Evolutionary conservation across 37 sponge, comb jelly and placozoan genomes (phyloP).

Genomic region (Spongilla lacustris): DNA sequence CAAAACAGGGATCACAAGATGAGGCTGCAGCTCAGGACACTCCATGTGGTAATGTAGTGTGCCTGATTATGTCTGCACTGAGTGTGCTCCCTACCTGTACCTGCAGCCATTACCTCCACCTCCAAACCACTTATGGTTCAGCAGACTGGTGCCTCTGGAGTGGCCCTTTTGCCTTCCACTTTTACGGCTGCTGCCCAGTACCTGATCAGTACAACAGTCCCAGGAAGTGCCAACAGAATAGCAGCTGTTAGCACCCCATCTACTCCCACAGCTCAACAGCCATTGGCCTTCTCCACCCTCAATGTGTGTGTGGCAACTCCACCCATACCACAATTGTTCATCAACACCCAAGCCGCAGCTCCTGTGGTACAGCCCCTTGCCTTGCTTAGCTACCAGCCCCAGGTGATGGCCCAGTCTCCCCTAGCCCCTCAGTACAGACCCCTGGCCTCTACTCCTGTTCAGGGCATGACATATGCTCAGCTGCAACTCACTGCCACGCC

Average conservation of each 20-base stretch:
- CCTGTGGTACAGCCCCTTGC: not conserved
- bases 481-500: not conserved
- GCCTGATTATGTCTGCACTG: not conserved
- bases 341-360: not conserved
- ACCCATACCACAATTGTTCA: not conserved
- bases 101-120: not conserved
- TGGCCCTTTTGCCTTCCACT: not conserved
- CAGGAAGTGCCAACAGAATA: not conserved
- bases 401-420: not conserved
- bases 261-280: not conserved
- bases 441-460: not conserved
- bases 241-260: not conserved
- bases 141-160: not conserved
- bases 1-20: not conserved
- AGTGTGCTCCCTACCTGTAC: not conserved
- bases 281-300: conserved; percentile 17
- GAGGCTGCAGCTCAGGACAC: not conserved
- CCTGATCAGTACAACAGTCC: not conserved
- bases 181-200: not conserved
- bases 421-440: not conserved
- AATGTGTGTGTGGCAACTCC: not conserved
- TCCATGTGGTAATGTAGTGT: not conserved
- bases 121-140: not conserved
- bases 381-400: not conserved
- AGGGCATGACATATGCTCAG: not conserved